Percentiles rank a stretch among this genome's conserved stretches.
Evolutionary conservation across 2,888 invertebrate genomes (phyloP).

Genomic region (Nudaria mundana): DNA sequence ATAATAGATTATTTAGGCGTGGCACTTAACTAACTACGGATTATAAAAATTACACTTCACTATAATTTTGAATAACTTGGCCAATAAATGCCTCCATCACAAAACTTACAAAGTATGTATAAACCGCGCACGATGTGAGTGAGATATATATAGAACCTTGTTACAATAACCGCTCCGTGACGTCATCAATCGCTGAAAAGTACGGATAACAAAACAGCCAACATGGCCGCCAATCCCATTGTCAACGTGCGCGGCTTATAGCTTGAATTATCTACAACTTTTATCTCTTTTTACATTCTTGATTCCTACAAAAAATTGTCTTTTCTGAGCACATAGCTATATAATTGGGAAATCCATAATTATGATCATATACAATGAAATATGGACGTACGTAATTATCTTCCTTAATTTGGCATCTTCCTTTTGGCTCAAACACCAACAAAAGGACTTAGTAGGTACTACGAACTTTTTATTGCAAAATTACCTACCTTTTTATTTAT

Average conservation of each 20-base stretch:
- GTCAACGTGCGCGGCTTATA: too few species aligned
- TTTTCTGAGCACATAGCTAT: conserved; percentile 71
- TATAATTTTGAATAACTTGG: conserved; percentile 65
- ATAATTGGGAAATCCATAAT: conserved; percentile 40
- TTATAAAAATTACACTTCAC: conserved; percentile 66
- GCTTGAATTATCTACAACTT: conserved; percentile 36
- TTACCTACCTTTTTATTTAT: neutral
- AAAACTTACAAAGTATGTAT: conserved; percentile 57
- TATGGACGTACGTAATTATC: conserved; percentile 62
- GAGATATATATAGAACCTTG: too few species aligned
- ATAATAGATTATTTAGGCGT: conserved; percentile 72
- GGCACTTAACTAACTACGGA: conserved; percentile 69
- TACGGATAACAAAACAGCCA: too few species aligned
- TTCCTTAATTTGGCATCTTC: conserved; percentile 70
- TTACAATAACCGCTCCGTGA: too few species aligned
- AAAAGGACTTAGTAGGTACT: conserved; percentile 43
- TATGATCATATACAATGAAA: conserved; percentile 36
- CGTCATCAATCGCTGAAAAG: too few species aligned
- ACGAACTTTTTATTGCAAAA: too few species aligned
- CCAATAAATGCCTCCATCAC: conserved; percentile 77
- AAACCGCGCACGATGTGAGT: too few species aligned
- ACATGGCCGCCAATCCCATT: too few species aligned
- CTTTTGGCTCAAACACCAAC: conserved; percentile 72
- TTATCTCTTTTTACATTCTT: conserved; percentile 44
- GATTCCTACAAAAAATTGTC: conserved; percentile 63